Percentiles rank a stretch among this genome's conserved stretches.
Evolutionary conservation across 2,888 invertebrate genomes (phyloP).

Genomic region (Omphaloscelis lunosa): DNA sequence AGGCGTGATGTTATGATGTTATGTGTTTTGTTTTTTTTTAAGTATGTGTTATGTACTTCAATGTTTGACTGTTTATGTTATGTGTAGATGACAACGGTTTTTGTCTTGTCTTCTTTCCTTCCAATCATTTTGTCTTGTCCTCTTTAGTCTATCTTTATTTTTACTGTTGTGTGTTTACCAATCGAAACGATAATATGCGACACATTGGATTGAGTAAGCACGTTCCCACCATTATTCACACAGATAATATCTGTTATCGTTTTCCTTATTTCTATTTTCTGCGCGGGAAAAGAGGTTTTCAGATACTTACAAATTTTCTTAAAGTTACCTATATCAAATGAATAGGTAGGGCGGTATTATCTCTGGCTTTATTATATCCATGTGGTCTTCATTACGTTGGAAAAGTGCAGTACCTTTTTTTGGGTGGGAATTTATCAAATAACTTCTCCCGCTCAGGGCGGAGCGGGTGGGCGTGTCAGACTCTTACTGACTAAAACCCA

Average conservation of each 20-base stretch:
- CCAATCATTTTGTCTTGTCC: neutral
- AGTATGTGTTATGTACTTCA: no score
- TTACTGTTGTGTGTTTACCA: constrained; percentile 1
- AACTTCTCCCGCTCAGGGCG: no score
- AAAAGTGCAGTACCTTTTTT: neutral
- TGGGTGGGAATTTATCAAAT: no score
- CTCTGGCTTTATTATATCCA: no score
- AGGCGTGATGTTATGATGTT: no score
- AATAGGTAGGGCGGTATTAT: neutral
- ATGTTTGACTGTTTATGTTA: neutral
- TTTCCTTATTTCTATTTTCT: constrained; percentile 46
- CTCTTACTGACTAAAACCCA: no score
- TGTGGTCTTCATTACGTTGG: neutral
- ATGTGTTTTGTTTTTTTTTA: no score
- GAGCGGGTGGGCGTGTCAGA: no score
- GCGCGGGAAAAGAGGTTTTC: neutral
- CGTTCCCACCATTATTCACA: constrained; percentile 23
- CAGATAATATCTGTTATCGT: constrained; percentile 29
- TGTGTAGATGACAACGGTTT: neutral
- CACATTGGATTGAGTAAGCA: constrained; percentile 13
- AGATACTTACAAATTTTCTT: neutral
- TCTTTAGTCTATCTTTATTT: neutral
- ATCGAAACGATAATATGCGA: constrained; percentile 12
- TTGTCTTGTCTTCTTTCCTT: neutral
- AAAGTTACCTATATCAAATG: neutral